Evolutionary conservation across 2,888 invertebrate genomes (phyloP).

Genomic region (Pollenia amentaria): DNA sequence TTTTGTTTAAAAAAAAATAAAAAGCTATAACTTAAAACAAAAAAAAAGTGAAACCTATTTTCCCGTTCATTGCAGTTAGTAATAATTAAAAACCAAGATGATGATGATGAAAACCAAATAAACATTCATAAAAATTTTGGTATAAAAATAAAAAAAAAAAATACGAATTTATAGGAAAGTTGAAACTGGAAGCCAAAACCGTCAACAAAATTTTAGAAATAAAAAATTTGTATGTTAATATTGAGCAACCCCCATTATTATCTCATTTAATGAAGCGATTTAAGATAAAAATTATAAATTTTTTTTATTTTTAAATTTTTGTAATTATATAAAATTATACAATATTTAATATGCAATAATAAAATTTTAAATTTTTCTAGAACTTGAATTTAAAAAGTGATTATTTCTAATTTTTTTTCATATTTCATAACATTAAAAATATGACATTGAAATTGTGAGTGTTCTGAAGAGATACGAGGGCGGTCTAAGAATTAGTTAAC

Average conservation of each 20-base stretch:
- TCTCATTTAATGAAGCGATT: constrained; percentile 74
- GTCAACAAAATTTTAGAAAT: neutral
- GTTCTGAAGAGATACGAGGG: no score
- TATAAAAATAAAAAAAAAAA: constrained; percentile 37
- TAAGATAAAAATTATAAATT: constrained; percentile 56
- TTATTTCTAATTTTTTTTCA: no score
- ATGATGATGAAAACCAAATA: constrained; percentile 30
- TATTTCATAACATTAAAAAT: no score
- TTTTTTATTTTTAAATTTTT: constrained; percentile 37
- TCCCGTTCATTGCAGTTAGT: constrained; percentile 47
- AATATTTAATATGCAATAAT: no score
- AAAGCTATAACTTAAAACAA: constrained; percentile 35
- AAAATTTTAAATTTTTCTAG: no score
- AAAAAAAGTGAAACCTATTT: constrained; percentile 61
- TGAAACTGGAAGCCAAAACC: constrained; percentile 8
- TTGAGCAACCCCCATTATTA: constrained; percentile 68
- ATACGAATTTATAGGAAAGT: neutral
- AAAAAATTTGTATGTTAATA: constrained; percentile 20
- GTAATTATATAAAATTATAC: constrained; percentile 34
- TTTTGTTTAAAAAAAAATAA: neutral
- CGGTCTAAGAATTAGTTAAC: no score
- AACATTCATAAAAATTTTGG: constrained; percentile 43
- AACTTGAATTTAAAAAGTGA: no score
- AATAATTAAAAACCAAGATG: constrained; percentile 31
- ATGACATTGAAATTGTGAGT: no score